Evolutionary conservation across 2,888 invertebrate genomes (phyloP).

Genomic region (Temnothorax rugatulus): DNA sequence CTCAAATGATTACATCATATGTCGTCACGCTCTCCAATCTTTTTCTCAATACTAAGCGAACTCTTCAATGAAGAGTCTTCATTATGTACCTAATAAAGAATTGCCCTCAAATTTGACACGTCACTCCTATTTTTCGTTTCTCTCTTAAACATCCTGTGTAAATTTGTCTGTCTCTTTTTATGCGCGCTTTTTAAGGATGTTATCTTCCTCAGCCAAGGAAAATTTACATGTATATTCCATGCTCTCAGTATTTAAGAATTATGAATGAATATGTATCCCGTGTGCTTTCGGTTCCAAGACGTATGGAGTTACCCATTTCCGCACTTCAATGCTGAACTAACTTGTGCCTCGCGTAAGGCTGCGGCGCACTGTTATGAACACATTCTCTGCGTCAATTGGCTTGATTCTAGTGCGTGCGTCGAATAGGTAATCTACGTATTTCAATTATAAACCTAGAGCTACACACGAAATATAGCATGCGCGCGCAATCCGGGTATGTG

Average conservation of each 20-base stretch:
- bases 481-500: neutral
- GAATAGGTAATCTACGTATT: slow-evolving; percentile 64
- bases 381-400: slow-evolving; percentile 54
- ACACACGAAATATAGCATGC: slow-evolving; percentile 42
- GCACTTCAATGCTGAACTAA: slow-evolving; percentile 17
- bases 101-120: neutral
- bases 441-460: slow-evolving; percentile 62
- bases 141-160: neutral
- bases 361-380: slow-evolving; percentile 43
- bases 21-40: slow-evolving; percentile 6
- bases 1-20: slow-evolving; percentile 30
- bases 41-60: neutral
- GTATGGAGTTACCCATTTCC: slow-evolving; percentile 27
- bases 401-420: slow-evolving; percentile 59
- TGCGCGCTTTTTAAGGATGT: neutral
- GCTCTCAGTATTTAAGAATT: slow-evolving; percentile 14
- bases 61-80: too few relatives aligned
- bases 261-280: slow-evolving; percentile 24
- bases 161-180: slow-evolving; percentile 1
- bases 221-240: neutral
- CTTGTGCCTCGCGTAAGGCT: slow-evolving; percentile 16
- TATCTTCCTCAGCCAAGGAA: neutral
- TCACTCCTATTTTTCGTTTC: neutral
- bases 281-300: slow-evolving; percentile 17
- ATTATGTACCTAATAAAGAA: neutral